Conservation (phyloP, 2,797 vertebrate species). For the Buphagus erythrorhynchus region DNA sequence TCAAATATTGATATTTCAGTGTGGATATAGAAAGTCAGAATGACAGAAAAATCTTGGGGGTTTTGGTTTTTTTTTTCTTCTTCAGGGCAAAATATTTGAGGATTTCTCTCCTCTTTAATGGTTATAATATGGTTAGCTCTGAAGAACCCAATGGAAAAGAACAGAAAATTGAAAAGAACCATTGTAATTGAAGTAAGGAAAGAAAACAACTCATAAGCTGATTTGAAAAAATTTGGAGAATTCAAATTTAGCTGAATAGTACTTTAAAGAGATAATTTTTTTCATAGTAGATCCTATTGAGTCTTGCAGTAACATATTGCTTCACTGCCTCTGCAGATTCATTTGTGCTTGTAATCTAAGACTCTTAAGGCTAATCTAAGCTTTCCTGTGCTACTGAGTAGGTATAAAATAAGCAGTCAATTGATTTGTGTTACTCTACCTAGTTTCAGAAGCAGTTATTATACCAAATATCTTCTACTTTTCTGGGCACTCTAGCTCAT, state of each 20-base stretch:
- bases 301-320: not conserved
- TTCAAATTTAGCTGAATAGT: not conserved
- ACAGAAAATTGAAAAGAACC: not conserved
- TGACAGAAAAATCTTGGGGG: not conserved
- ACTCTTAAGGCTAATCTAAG: not conserved
- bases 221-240: not conserved
- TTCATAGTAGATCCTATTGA: not conserved
- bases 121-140: not conserved
- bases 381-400: not conserved
- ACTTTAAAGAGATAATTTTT: not conserved
- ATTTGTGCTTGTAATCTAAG: conserved; percentile 6
- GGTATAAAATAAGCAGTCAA: not conserved
- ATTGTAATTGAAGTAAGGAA: not conserved
- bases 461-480: not conserved
- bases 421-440: not conserved
- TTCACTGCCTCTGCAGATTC: not conserved
- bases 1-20: not conserved
- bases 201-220: not conserved
- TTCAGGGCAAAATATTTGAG: not conserved
- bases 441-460: conserved; percentile 11
- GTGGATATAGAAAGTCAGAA: not conserved
- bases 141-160: not conserved
- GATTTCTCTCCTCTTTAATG: not conserved
- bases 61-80: not conserved
- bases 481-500: not conserved